phyloP scores from a whole-genome alignment of 2,888 invertebrate genomes.

The Blastobasis adustella region DNA sequence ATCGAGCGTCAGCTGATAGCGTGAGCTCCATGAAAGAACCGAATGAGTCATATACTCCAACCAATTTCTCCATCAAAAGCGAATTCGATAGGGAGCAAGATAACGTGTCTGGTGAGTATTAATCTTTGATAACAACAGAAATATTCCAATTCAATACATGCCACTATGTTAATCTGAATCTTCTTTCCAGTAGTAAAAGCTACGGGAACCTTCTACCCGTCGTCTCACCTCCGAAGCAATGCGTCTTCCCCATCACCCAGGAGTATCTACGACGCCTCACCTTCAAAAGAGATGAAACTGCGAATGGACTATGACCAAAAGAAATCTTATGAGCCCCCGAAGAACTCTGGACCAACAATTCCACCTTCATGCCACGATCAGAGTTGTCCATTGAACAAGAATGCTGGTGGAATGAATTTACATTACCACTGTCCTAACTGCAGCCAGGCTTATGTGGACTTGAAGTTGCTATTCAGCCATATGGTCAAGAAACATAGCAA shows the following conservation, averaged over 20 bases:
- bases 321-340: constrained; percentile 47
- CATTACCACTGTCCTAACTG: constrained; percentile 68
- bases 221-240: constrained; percentile 77
- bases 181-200: constrained; percentile 91
- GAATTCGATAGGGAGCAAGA: constrained; percentile 66
- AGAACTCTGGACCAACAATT: constrained; percentile 55
- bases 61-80: constrained; percentile 66
- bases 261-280: constrained; percentile 70
- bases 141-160: no score
- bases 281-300: constrained; percentile 66
- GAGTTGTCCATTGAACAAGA: constrained; percentile 61
- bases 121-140: constrained; percentile 14
- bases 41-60: constrained; percentile 45
- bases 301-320: constrained; percentile 57
- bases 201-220: constrained; percentile 93
- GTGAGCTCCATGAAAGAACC: constrained; percentile 52
- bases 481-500: constrained; percentile 69
- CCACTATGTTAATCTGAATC: constrained; percentile 15
- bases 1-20: constrained; percentile 61
- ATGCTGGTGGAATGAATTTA: constrained; percentile 61
- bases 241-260: constrained; percentile 70
- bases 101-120: constrained; percentile 65
- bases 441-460: constrained; percentile 62
- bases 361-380: constrained; percentile 77
- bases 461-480: constrained; percentile 62